Evolutionary conservation across 2,797 vertebrate species (phyloP), one percentile per base, ranked within the genome.

Genomic region (Botia almorhae): DNA sequence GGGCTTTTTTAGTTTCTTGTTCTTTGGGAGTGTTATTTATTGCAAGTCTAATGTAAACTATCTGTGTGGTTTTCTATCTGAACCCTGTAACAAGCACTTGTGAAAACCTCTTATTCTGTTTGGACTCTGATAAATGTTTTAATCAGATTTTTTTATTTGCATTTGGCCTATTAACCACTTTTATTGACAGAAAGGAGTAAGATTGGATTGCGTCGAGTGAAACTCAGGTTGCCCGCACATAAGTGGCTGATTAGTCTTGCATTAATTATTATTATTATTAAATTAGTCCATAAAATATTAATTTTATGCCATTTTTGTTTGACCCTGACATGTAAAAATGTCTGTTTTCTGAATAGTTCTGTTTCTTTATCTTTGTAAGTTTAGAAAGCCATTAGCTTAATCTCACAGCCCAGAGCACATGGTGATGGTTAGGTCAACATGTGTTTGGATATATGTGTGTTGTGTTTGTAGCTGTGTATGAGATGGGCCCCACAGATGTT

Each of bases 401-500:
- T 17, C 51, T 55, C 17, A 55, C 6, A 51, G 4, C 50, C 50
- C 11, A 4, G 50, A 51, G 50, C 51, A 69, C 83, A 79, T 83
- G 81, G 80, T 78, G 85, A 64, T 87, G 84, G 85, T 89, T 81
- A 89, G 87, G 89, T 21, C n/a, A 60, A 53, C 51, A 55, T 48
- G 14, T 88, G 81, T 86, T 39, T 76, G 63, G 56, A 19, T 46
- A 65, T 29, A 12, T 71, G 43, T 43, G 43, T 80, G 8, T 36
- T 17, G 17, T 83, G 68, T 79, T 69, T 80, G 81, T 82, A 81
- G 84, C 72, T 78, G 81, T 89, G 76, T 68, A 74, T 88, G 81
- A 33, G 60, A 73, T 81, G 70, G 88, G 84, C 84, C 43, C 69
- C 91, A 90, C 91, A 93, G 91, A 93, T 93, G 92, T 17, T 51